phyloP scores from a whole-genome alignment of 2,113 vertebrate genomes.

The Camelus dromedarius region DNA sequence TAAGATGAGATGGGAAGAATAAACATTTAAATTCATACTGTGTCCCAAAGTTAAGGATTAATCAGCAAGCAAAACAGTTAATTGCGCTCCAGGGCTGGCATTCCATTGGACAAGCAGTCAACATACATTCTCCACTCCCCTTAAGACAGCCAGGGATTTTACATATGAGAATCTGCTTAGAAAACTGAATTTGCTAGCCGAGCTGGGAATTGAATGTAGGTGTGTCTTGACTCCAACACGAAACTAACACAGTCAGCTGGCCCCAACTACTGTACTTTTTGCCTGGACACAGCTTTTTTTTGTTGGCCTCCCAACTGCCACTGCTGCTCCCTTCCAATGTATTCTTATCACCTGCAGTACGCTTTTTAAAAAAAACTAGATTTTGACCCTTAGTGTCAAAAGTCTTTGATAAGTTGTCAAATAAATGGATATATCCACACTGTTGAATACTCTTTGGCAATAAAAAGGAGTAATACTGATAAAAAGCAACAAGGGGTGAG shows the following conservation, averaged over 20 bases:
- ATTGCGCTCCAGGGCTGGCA: background rate
- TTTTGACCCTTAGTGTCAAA: background rate
- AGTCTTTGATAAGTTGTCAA: background rate
- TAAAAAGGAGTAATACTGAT: background rate
- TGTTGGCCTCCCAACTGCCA: background rate
- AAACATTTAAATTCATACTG: background rate
- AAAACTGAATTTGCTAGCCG: background rate
- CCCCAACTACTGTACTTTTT: too few species aligned
- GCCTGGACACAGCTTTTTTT: background rate
- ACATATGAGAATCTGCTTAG: background rate
- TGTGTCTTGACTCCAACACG: too few species aligned
- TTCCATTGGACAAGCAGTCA: background rate
- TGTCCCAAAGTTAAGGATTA: background rate
- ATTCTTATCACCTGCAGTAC: background rate
- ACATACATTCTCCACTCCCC: background rate
- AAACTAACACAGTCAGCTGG: background rate
- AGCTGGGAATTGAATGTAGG: background rate
- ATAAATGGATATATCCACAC: background rate
- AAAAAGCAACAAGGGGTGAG: background rate
- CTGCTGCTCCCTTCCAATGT: background rate
- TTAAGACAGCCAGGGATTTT: background rate
- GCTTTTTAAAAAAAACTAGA: background rate
- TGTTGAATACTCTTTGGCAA: background rate
- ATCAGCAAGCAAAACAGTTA: background rate
- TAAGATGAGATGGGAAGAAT: background rate